Conservation (phyloP, 2,888 invertebrate genomes). For the Hemaris fuciformis region DNA sequence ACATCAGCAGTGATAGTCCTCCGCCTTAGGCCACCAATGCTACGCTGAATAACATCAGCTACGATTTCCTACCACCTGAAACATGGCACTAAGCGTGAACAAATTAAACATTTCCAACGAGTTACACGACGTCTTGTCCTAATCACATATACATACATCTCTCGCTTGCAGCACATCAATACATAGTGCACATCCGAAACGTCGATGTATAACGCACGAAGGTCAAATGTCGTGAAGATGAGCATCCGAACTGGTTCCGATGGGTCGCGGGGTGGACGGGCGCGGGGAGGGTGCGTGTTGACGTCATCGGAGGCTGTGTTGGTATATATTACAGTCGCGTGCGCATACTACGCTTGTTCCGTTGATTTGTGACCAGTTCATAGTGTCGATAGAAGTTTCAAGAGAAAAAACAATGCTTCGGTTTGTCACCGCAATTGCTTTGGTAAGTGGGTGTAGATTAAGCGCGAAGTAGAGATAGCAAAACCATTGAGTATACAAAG, state of each 20-base stretch:
- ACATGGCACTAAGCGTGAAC: not conserved
- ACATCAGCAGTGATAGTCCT: too few relatives aligned
- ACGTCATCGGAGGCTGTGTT: conserved; percentile 71
- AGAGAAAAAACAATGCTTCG: conserved; percentile 47
- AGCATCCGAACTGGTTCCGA: conserved; percentile 57
- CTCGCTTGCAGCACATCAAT: not conserved
- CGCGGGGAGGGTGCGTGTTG: conserved; percentile 38
- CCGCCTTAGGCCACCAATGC: too few relatives aligned
- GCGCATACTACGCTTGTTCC: conserved; percentile 55
- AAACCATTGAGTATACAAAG: not conserved
- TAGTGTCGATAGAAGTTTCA: conserved; percentile 38
- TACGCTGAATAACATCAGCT: not conserved
- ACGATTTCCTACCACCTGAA: not conserved
- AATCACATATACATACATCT: conserved; percentile 16
- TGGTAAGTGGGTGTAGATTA: conserved; percentile 48
- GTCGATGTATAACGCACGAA: conserved; percentile 50
- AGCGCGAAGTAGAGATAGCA: not conserved
- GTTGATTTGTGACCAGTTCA: conserved; percentile 46
- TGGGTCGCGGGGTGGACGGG: conserved; percentile 30
- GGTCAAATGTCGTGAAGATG: conserved; percentile 67
- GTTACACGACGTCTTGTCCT: not conserved
- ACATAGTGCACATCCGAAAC: conserved; percentile 21
- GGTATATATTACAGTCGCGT: conserved; percentile 69
- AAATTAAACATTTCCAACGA: not conserved
- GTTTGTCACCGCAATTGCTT: conserved; percentile 54